Conservation (phyloP, 2,797 vertebrate genomes). For the Podarcis lilfordi region DNA sequence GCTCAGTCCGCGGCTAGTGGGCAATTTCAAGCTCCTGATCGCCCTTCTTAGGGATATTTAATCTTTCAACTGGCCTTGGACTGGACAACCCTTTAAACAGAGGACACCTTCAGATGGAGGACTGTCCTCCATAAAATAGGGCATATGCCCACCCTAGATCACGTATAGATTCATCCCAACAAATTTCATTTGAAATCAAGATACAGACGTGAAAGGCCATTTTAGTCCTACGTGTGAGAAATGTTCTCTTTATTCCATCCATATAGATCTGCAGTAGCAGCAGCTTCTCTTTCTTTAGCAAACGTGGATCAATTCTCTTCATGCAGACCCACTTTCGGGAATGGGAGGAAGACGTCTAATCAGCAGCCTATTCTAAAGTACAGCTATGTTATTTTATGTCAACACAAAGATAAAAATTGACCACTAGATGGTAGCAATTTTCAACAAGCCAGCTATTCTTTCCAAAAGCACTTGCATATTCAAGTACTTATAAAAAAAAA, state of each 20-base stretch:
- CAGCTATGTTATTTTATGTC: not conserved
- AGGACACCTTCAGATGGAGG: too few relatives aligned
- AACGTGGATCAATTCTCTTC: not conserved
- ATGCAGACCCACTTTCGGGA: not conserved
- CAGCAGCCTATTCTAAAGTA: not conserved
- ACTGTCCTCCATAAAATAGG: too few relatives aligned
- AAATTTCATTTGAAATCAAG: not conserved
- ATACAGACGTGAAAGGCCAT: too few relatives aligned
- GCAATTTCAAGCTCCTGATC: too few relatives aligned
- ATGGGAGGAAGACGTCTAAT: not conserved
- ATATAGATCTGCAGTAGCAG: not conserved
- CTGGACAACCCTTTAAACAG: too few relatives aligned
- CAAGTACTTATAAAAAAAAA: not conserved
- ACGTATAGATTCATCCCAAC: not conserved
- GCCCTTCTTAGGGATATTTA: too few relatives aligned
- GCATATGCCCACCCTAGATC: too few relatives aligned
- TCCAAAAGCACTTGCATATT: not conserved
- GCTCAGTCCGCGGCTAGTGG: too few relatives aligned
- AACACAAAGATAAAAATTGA: not conserved
- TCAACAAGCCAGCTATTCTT: not conserved
- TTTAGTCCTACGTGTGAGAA: not conserved
- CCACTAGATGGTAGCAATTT: constrained; percentile 9
- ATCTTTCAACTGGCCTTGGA: too few relatives aligned
- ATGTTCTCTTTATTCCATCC: not conserved
- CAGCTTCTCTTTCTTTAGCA: not conserved